These are phyloP conservation scores for Heliconius aoede DNA, from an alignment of 2,888 invertebrate species.

Conservation along the genomic window DNA sequence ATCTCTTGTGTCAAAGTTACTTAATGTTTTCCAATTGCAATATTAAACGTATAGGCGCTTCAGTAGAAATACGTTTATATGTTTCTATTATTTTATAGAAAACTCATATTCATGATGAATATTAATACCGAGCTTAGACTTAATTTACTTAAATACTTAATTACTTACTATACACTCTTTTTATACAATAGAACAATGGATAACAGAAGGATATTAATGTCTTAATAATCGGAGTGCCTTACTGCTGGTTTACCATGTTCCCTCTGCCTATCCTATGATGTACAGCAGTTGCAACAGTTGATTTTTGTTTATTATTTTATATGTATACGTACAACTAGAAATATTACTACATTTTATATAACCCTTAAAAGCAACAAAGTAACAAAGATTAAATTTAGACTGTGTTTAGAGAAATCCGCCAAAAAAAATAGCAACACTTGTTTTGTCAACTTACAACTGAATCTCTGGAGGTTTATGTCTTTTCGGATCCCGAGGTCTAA, in stretches of 20 bases:
- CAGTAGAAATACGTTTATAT: no score
- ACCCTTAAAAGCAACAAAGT: conserved; percentile 30
- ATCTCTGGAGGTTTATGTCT: conserved; percentile 81
- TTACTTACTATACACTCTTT: neutral
- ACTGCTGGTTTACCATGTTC: no score
- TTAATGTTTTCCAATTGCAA: no score
- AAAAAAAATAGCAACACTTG: conserved; percentile 68
- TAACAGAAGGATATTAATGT: no score
- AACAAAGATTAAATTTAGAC: conserved; percentile 45
- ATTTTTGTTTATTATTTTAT: no score
- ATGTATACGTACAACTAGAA: neutral
- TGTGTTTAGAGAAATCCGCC: conserved; percentile 52
- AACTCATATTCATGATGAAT: neutral
- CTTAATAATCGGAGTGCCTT: no score
- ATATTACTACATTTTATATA: conserved; percentile 25
- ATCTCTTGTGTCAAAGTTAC: neutral
- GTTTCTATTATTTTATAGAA: neutral
- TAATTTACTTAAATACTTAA: no score
- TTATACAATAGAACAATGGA: neutral
- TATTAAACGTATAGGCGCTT: no score
- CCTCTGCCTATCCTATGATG: no score
- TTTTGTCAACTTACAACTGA: conserved; percentile 79
- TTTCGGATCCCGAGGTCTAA: conserved; percentile 81
- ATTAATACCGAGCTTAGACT: no score
- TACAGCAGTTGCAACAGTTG: no score